Conservation (phyloP, 2,113 vertebrate genomes). For the Bambusicola thoracicus region DNA sequence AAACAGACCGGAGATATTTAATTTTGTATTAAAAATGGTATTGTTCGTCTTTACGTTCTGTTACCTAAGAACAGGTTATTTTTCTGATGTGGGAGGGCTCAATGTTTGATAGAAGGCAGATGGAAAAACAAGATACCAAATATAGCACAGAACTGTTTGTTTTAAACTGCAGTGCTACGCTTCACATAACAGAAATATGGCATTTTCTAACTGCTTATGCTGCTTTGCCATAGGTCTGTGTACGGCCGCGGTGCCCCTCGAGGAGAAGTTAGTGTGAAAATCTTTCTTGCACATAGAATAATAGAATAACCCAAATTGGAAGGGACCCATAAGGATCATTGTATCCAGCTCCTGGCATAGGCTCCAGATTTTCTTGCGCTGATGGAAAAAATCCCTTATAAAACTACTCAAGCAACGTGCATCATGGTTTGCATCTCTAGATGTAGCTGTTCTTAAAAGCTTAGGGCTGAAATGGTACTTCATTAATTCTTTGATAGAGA, state of each 20-base stretch:
- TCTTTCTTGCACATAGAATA: background rate
- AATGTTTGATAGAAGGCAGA: background rate
- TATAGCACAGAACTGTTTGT: background rate
- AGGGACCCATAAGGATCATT: no score
- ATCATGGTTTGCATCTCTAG: background rate
- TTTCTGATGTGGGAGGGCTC: background rate
- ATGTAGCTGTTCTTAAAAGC: constrained; percentile 8
- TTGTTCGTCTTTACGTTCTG: background rate
- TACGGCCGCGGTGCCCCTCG: background rate
- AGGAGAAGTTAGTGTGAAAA: background rate
- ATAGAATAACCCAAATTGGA: no score
- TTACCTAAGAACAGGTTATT: background rate
- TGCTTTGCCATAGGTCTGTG: background rate
- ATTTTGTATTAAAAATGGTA: background rate
- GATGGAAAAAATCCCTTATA: background rate
- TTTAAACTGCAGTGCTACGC: background rate
- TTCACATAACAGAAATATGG: background rate
- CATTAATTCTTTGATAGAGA: constrained; percentile 59
- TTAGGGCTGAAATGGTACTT: constrained; percentile 38
- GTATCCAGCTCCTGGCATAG: no score
- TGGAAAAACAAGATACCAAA: background rate
- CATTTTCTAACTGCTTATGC: background rate
- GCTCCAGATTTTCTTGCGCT: background rate
- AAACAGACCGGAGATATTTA: background rate
- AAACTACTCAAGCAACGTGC: background rate